Conservation (phyloP, 1,140 invertebrate species). For the Chelonus insularis region DNA sequence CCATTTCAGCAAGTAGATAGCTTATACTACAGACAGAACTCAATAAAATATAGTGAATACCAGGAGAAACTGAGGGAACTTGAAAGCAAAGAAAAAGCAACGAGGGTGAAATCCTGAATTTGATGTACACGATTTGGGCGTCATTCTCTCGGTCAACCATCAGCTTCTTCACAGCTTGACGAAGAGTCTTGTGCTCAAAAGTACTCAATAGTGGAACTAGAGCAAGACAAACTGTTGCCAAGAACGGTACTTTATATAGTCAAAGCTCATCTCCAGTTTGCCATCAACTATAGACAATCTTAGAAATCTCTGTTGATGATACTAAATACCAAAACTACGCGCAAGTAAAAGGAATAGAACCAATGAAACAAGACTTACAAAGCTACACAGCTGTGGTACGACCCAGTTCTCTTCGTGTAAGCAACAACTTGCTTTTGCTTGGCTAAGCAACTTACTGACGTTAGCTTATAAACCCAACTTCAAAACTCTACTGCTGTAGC, state of each 20-base stretch:
- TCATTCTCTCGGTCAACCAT: constrained; percentile 19
- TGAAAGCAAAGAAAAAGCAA: background rate
- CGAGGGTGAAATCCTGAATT: background rate
- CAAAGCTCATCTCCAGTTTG: too few relatives aligned
- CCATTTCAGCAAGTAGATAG: too few relatives aligned
- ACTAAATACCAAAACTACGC: background rate
- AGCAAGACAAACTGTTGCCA: constrained; percentile 38
- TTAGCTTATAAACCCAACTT: constrained; percentile 18
- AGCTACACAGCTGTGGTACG: background rate
- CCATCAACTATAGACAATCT: constrained; percentile 6
- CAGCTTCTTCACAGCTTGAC: constrained; percentile 22
- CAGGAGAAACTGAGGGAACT: background rate
- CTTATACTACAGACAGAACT: too few relatives aligned
- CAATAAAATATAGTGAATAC: background rate
- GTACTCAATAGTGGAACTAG: constrained; percentile 36
- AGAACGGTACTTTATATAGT: background rate
- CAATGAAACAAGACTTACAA: constrained; percentile 7
- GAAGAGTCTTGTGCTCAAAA: constrained; percentile 29
- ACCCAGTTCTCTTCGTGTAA: constrained; percentile 19
- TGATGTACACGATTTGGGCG: background rate
- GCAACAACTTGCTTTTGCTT: constrained; percentile 2
- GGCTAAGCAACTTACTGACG: constrained; percentile 14
- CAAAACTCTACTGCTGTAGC: background rate
- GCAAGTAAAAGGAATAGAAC: constrained; percentile 21
- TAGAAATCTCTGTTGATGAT: constrained; percentile 17